Percentiles rank a stretch among this genome's conserved stretches.
Conservation (phyloP, 2,888 invertebrate species). For the Diadromus collaris region DNA sequence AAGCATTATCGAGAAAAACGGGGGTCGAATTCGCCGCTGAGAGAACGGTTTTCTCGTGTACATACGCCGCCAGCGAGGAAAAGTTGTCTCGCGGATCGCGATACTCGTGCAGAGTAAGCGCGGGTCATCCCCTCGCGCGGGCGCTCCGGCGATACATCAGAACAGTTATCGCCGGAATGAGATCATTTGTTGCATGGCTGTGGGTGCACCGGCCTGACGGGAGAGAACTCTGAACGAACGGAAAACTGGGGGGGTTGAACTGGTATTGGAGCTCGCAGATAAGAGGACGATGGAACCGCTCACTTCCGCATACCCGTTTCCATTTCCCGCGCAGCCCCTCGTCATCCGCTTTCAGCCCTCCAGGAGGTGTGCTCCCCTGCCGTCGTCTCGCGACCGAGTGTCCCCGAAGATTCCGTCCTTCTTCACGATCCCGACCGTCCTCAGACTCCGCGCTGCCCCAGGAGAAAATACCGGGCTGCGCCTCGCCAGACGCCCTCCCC, state of each 20-base stretch:
- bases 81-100: constrained; percentile 41
- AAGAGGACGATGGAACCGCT: constrained; percentile 67
- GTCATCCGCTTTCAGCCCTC: constrained; percentile 24
- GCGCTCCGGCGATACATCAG: constrained; percentile 73
- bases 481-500: constrained; percentile 37
- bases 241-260: constrained; percentile 66
- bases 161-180: constrained; percentile 76
- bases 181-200: constrained; percentile 77
- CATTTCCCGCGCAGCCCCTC: constrained; percentile 23
- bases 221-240: constrained; percentile 58
- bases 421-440: constrained; percentile 29
- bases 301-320: constrained; percentile 54
- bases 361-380: constrained; percentile 17
- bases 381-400: constrained; percentile 32
- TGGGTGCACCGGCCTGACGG: constrained; percentile 43
- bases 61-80: background rate
- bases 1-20: constrained; percentile 14
- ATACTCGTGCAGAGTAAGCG: constrained; percentile 3
- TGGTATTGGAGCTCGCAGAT: constrained; percentile 75
- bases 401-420: constrained; percentile 42
- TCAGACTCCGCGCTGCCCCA: constrained; percentile 23
- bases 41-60: constrained; percentile 29
- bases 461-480: constrained; percentile 16
- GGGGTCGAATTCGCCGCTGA: constrained; percentile 6
- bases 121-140: constrained; percentile 18